Evolutionary conservation across 2,797 vertebrate species (phyloP).

Genomic region (Paratrypauchen microcephalus): DNA sequence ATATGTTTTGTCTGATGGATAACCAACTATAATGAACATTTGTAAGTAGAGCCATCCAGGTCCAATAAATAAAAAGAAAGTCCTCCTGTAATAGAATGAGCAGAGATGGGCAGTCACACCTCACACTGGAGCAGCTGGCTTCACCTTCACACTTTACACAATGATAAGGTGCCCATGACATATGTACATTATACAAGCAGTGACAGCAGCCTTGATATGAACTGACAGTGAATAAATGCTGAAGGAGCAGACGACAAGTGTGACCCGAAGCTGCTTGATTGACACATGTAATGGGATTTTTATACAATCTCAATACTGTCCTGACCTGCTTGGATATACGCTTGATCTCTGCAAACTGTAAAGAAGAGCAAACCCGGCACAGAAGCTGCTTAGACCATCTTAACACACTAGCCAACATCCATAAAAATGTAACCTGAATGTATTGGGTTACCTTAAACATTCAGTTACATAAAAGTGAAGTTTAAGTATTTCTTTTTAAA

Average conservation of each 20-base stretch:
- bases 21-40: neutral
- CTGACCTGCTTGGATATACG: neutral
- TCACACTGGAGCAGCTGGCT: slow-evolving; percentile 32
- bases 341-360: neutral
- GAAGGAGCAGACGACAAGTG: neutral
- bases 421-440: neutral
- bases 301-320: neutral
- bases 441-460: too few relatives aligned
- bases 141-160: slow-evolving; percentile 27
- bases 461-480: too few relatives aligned
- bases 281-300: neutral
- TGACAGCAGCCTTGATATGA: neutral
- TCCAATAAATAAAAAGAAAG: slow-evolving; percentile 26
- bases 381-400: neutral
- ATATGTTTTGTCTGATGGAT: neutral
- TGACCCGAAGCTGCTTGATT: neutral
- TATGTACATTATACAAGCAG: neutral
- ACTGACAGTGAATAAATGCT: neutral
- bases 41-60: slow-evolving; percentile 18
- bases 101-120: slow-evolving; percentile 22
- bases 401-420: neutral
- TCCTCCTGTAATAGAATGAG: slow-evolving; percentile 14
- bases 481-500: too few relatives aligned
- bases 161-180: neutral
- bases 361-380: neutral